Percentiles rank a stretch among this genome's conserved stretches.
These are phyloP conservation scores for Microtus oregoni DNA, from an alignment of 2,113 vertebrate species.

Conservation along the genomic window DNA sequence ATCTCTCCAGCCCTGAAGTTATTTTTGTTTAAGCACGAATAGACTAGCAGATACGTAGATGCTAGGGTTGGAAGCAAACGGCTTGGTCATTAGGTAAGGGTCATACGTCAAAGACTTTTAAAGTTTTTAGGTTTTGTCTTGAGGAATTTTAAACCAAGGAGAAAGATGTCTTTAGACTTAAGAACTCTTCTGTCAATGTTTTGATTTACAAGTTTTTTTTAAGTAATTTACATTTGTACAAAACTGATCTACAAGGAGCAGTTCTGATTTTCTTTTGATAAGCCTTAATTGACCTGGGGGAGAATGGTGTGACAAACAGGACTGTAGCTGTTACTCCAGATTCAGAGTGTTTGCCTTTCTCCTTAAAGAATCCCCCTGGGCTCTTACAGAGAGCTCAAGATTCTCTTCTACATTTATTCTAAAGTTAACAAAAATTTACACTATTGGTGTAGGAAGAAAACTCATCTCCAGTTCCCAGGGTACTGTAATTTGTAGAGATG, in stretches of 20 bases:
- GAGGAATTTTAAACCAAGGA: constrained; percentile 49
- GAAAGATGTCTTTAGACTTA: constrained; percentile 6
- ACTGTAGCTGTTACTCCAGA: neutral
- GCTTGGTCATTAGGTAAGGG: neutral
- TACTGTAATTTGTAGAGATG: neutral
- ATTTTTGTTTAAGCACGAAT: neutral
- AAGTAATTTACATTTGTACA: constrained; percentile 55
- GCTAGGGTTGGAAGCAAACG: neutral
- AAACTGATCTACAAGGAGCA: neutral
- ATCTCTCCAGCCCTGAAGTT: too few relatives aligned
- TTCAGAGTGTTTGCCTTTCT: constrained; percentile 42
- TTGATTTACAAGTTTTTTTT: constrained; percentile 18
- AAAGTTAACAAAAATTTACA: constrained; percentile 48
- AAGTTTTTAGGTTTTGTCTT: constrained; percentile 42
- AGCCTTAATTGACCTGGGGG: neutral
- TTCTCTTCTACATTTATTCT: neutral
- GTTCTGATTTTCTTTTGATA: constrained; percentile 49
- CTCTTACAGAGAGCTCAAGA: neutral
- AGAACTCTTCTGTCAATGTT: constrained; percentile 31
- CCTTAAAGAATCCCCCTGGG: constrained; percentile 9
- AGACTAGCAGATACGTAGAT: neutral
- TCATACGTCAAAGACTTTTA: neutral
- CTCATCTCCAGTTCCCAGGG: neutral
- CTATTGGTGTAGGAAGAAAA: neutral
- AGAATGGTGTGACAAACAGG: neutral